A percentile compares a stretch with the other conserved stretches of the same genome.
phyloP scores from a whole-genome alignment of 2,797 vertebrate species.

The Clamator glandarius region DNA sequence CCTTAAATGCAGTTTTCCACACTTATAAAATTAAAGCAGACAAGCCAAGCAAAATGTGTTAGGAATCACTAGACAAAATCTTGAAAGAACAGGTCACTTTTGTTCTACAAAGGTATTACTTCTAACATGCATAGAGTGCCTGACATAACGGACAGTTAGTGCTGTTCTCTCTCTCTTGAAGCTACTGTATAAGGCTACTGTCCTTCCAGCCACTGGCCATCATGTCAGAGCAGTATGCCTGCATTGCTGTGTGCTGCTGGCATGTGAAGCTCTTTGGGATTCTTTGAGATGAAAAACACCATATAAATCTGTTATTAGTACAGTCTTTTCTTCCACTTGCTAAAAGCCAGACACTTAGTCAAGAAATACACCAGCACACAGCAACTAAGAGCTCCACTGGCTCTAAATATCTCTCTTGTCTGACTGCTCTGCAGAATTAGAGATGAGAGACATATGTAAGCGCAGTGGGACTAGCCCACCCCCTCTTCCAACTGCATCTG shows the following conservation, averaged over 20 bases:
- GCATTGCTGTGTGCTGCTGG: not conserved
- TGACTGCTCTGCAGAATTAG: slow-evolving; percentile 36
- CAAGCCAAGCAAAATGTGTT: not conserved
- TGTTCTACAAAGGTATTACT: not conserved
- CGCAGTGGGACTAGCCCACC: slow-evolving; percentile 41
- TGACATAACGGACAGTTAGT: not conserved
- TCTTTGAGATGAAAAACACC: not conserved
- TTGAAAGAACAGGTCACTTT: not conserved
- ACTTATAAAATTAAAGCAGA: not conserved
- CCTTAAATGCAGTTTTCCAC: not conserved
- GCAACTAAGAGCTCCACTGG: slow-evolving; percentile 2
- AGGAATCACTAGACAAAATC: not conserved
- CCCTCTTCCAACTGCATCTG: slow-evolving; percentile 50
- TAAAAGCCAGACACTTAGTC: not conserved
- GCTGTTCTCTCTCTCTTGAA: not conserved
- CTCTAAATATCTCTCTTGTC: slow-evolving; percentile 29
- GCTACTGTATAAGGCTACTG: not conserved
- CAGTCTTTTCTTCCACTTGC: not conserved
- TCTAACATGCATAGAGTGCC: accelerated
- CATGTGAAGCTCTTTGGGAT: not conserved
- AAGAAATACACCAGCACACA: not conserved
- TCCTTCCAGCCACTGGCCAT: not conserved
- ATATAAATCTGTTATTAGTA: not conserved
- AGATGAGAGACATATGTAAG: slow-evolving; percentile 44
- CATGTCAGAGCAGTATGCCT: not conserved